Evolutionary conservation across 2,113 vertebrate genomes (phyloP).

Genomic region (Glareola pratincola): DNA sequence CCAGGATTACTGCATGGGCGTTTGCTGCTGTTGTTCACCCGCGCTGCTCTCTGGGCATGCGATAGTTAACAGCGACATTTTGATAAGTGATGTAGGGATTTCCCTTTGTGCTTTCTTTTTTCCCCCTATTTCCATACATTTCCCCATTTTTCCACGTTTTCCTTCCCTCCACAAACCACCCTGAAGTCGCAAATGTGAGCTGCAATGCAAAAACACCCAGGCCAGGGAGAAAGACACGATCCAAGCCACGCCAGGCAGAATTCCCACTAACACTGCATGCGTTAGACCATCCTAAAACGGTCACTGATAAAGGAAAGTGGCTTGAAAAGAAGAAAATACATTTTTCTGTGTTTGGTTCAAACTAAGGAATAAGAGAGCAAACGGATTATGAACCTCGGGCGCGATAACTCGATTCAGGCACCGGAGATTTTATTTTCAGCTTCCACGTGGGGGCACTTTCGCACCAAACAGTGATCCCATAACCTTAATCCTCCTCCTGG

Average conservation of each 20-base stretch:
- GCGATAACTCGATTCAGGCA: background rate
- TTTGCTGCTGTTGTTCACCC: background rate
- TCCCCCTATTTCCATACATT: fast-evolving
- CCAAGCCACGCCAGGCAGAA: background rate
- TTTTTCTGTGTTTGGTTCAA: background rate
- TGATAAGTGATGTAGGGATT: fast-evolving
- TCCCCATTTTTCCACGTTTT: background rate
- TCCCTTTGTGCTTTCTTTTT: background rate
- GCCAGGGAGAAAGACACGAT: background rate
- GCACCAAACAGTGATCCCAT: background rate
- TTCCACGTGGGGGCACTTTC: slow-evolving; percentile 64
- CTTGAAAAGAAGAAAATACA: background rate
- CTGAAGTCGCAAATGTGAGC: background rate
- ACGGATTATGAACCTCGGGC: background rate
- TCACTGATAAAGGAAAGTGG: background rate
- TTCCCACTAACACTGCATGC: background rate
- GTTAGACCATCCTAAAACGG: background rate
- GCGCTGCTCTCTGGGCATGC: background rate
- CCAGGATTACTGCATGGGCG: fast-evolving
- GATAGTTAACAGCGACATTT: background rate
- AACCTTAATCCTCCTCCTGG: background rate
- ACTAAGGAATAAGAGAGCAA: background rate
- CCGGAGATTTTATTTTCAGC: background rate
- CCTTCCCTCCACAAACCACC: background rate
- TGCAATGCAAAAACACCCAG: background rate